These are phyloP conservation scores for Marasmarcha lunaedactyla DNA, from an alignment of 2,888 invertebrate genomes.

Conservation along the genomic window DNA sequence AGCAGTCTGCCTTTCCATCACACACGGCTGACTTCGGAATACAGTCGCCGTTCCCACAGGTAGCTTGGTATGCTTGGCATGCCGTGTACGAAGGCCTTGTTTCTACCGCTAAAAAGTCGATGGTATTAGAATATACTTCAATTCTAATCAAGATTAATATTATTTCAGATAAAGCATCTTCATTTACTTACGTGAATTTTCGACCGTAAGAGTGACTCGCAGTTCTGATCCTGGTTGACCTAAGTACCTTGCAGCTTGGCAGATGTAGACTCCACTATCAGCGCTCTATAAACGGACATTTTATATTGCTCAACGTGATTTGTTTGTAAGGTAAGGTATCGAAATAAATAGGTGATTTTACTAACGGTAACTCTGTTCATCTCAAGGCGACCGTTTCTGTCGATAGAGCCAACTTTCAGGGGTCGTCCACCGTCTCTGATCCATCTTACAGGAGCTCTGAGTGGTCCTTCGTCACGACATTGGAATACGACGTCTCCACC, in stretches of 20 bases:
- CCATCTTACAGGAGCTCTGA: constrained; percentile 82
- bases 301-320: too few relatives aligned
- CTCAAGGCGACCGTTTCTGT: constrained; percentile 84
- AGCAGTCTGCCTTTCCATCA: constrained; percentile 81
- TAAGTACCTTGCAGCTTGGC: constrained; percentile 80
- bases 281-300: too few relatives aligned
- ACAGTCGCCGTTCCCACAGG: constrained; percentile 92
- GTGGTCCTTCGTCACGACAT: constrained; percentile 90
- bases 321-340: too few relatives aligned
- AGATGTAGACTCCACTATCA: constrained; percentile 81
- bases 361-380: constrained; percentile 82
- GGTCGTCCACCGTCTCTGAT: constrained; percentile 76
- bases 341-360: constrained; percentile 1
- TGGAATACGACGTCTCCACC: constrained; percentile 94
- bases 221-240: constrained; percentile 75
- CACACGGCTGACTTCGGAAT: constrained; percentile 85
- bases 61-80: constrained; percentile 74
- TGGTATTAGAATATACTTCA: neutral
- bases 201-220: constrained; percentile 79
- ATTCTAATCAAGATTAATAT: too few relatives aligned
- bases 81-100: constrained; percentile 15
- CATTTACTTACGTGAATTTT: constrained; percentile 75
- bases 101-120: constrained; percentile 20
- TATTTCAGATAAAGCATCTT: neutral
- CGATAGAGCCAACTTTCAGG: constrained; percentile 81